Conservation (phyloP, 2,888 invertebrate species). For the Dinocampus coccinellae region DNA sequence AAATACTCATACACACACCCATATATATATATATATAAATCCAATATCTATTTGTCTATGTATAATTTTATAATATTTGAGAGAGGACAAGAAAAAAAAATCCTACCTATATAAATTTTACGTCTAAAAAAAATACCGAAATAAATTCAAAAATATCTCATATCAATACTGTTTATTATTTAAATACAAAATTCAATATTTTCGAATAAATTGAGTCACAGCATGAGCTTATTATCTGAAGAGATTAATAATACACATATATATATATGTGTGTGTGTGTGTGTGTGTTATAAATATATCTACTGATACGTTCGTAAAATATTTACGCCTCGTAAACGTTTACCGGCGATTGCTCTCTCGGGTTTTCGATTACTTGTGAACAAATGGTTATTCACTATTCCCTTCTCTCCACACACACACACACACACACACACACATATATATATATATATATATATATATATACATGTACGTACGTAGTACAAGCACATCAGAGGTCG, state of each 20-base stretch:
- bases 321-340: conserved; percentile 31
- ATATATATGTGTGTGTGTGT: not conserved
- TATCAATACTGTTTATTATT: too few species aligned
- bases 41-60: not conserved
- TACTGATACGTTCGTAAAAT: conserved; percentile 21
- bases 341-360: conserved; percentile 4
- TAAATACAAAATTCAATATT: too few species aligned
- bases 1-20: not conserved
- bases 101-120: too few species aligned
- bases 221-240: not conserved
- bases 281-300: not conserved
- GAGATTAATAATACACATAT: not conserved
- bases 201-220: not conserved
- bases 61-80: not conserved
- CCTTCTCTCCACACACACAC: not conserved
- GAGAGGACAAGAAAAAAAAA: too few species aligned
- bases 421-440: not conserved
- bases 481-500: not conserved
- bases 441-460: not conserved
- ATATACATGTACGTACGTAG: not conserved
- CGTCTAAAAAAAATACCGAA: too few species aligned
- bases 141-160: too few species aligned
- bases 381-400: conserved; percentile 12
- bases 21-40: too few species aligned
- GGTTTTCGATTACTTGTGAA: conserved; percentile 22